A percentile compares a stretch with the other conserved stretches of the same genome.
Evolutionary conservation across 2,113 vertebrate species (phyloP).

Genomic region (Engraulis encrasicolus): DNA sequence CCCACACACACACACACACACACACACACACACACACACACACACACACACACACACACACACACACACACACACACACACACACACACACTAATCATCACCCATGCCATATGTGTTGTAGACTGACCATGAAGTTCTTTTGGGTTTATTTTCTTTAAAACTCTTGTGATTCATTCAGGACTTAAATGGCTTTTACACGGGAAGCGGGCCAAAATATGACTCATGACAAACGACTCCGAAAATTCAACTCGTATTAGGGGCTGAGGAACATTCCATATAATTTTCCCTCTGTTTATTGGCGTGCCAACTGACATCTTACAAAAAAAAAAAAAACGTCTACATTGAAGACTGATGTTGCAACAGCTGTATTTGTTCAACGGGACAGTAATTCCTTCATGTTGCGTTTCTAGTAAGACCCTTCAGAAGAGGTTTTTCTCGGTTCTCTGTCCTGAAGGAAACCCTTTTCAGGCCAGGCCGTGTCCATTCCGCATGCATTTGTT

Average conservation of each 20-base stretch:
- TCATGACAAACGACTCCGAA: background rate
- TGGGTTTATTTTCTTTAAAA: no score
- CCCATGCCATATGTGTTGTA: no score
- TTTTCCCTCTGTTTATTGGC: background rate
- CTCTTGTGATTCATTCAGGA: no score
- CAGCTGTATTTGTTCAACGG: background rate
- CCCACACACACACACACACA: no score
- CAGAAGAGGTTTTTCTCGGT: background rate
- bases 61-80: background rate
- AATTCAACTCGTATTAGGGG: background rate
- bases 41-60: background rate
- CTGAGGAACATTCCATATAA: background rate
- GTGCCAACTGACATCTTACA: background rate
- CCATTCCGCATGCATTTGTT: background rate
- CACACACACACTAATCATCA: no score
- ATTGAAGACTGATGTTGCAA: background rate
- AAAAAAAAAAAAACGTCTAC: no score
- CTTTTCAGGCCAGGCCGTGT: background rate
- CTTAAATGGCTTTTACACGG: background rate
- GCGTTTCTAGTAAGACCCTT: background rate
- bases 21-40: background rate
- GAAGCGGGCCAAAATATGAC: background rate
- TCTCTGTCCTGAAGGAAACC: background rate
- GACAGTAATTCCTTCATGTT: background rate
- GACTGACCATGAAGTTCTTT: no score